A percentile compares a stretch with the other conserved stretches of the same genome.
phyloP scores from a whole-genome alignment of 2,797 vertebrate genomes.

The Lagodon rhomboides region DNA sequence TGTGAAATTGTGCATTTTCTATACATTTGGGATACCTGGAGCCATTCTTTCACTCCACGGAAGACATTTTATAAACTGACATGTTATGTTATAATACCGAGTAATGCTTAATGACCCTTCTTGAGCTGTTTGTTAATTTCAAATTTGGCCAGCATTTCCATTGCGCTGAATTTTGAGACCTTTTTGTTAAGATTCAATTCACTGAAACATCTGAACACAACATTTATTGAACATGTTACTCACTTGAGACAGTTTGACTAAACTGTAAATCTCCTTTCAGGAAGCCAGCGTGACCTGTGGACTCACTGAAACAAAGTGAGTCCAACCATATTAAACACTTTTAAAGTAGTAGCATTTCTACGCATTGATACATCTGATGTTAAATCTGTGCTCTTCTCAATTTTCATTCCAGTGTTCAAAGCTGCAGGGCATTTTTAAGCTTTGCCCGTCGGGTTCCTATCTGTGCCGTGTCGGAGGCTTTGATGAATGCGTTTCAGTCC shows the following conservation, averaged over 20 bases:
- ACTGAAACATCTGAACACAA: no score
- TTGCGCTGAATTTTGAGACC: background rate
- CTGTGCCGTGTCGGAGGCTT: conserved; percentile 51
- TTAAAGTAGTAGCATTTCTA: background rate
- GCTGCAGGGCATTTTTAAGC: conserved; percentile 65
- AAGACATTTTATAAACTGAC: background rate
- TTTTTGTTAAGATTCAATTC: background rate
- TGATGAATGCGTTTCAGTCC: conserved; percentile 34
- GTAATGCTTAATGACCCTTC: background rate
- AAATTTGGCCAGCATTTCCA: background rate
- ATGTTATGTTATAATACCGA: background rate
- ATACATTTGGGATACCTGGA: background rate
- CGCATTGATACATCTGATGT: background rate
- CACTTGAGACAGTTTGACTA: background rate
- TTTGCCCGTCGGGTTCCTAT: conserved; percentile 44
- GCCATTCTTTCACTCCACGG: no score
- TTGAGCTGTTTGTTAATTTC: background rate
- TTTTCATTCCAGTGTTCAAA: conserved; percentile 17
- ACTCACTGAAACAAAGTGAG: conserved; percentile 47
- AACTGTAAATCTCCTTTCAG: conserved; percentile 49
- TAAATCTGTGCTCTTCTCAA: background rate
- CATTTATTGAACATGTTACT: background rate
- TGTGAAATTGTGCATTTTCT: background rate
- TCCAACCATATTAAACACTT: background rate
- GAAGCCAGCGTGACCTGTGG: conserved; percentile 30